phyloP scores from a whole-genome alignment of 2,113 vertebrate species.

The Octodon degus region DNA sequence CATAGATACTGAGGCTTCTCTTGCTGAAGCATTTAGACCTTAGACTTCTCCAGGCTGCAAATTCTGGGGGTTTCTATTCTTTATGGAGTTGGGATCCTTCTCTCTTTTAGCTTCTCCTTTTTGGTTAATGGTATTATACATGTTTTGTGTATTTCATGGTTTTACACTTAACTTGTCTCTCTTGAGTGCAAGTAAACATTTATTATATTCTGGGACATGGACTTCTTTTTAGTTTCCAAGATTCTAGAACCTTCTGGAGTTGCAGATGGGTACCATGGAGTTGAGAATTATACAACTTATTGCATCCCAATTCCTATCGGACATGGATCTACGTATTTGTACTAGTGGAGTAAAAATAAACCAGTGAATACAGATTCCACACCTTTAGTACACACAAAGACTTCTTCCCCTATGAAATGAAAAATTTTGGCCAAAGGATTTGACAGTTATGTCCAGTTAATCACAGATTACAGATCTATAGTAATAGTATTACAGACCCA shows the following conservation, averaged over 20 bases:
- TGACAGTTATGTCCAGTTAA: neutral
- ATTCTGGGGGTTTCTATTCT: neutral
- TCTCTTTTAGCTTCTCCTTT: neutral
- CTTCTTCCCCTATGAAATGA: conserved; percentile 31
- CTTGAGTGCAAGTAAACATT: neutral
- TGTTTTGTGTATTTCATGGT: neutral
- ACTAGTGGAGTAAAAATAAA: conserved; percentile 19
- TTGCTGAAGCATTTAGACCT: neutral
- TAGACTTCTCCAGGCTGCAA: neutral
- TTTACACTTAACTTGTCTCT: conserved; percentile 1
- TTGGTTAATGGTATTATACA: neutral
- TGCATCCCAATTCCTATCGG: neutral
- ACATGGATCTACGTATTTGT: neutral
- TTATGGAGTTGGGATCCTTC: neutral
- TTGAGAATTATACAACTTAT: neutral
- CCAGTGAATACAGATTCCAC: neutral
- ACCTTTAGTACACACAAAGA: neutral
- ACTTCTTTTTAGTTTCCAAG: conserved; percentile 27
- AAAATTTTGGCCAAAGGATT: conserved; percentile 12
- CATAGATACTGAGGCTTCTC: neutral
- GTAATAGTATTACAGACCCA: no score
- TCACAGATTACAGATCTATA: neutral
- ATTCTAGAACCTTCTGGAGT: conserved; percentile 41
- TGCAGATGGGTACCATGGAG: neutral
- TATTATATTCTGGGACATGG: neutral